Base-by-base conservation (phyloP, 2,113 vertebrate species). In the Pollachius pollachius region DNA sequence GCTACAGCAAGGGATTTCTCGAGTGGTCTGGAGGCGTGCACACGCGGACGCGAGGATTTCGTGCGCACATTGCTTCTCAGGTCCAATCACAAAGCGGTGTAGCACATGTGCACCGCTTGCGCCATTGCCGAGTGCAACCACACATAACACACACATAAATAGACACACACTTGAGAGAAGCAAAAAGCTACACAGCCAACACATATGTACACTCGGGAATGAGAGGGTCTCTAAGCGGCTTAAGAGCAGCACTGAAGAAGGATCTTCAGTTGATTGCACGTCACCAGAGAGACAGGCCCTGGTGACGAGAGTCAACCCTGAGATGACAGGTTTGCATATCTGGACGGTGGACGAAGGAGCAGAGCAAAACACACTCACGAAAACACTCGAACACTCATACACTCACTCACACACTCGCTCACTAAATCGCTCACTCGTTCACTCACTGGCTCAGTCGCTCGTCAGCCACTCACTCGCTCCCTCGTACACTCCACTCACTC, bases 181-280 rank as follows among this genome's bases (percentile, higher is more conserved):
- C 21, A 48, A 11, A 48, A 48, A 30, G 5, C 30, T 30, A 30
- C 30, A 30, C 30, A 4, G 30, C 30, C 30, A 30, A n/a, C 21
- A 27, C 62, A 64, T 25, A 67, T 16, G 17, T 16, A 23, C 59
- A 23, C 59, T 19, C 59, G 3, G 3, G 23, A 61, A 57, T 17
- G 7, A 16, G 17, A 57, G 19, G 30, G 37, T 56, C 64, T 12
- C 41, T 64, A 68, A 76, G 74, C 72, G 65, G 68, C 62, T 79
- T 67, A 57, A 57, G 54, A 57, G 54, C 4, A 5, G 16, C 17
- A 23, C 21, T 62, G 60, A 62, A 25, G 60, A 15, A 13, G 60
- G 60, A 25, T 17, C 54, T 57, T 57, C 54, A 57, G 54, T 57
- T 17, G 54, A 57, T 57, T 57, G 54, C 54, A 6, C 17, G 54